Evolutionary conservation across 1,140 invertebrate genomes (phyloP).

Genomic region (Atopsyche davidsoni): DNA sequence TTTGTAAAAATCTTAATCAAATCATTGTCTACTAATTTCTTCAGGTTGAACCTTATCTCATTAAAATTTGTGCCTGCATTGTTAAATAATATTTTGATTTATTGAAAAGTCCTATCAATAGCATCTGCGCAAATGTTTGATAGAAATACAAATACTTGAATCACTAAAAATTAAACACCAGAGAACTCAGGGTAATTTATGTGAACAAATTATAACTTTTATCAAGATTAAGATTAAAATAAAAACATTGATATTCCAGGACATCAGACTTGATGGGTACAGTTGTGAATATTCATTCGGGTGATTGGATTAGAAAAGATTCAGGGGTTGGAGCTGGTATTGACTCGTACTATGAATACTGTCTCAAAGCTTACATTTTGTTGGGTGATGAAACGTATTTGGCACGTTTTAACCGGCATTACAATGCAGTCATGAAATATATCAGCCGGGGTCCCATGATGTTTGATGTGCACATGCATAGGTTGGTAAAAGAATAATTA

Average conservation of each 20-base stretch:
- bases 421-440: slow-evolving; percentile 98
- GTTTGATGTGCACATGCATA: slow-evolving; percentile 97
- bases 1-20: no score
- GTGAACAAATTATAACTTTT: no score
- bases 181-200: no score
- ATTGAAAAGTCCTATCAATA: no score
- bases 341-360: slow-evolving; percentile 98
- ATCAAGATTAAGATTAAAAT: no score
- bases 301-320: slow-evolving; percentile 94
- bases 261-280: slow-evolving; percentile 90
- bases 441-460: slow-evolving; percentile 92
- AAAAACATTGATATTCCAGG: slow-evolving; percentile 32
- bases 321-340: slow-evolving; percentile 98
- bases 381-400: slow-evolving; percentile 87
- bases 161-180: no score
- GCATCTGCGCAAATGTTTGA: no score
- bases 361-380: slow-evolving; percentile 86
- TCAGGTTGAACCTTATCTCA: no score
- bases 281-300: slow-evolving; percentile 92
- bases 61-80: no score
- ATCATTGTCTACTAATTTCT: no score
- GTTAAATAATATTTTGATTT: no score
- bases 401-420: slow-evolving; percentile 91
- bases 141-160: no score
- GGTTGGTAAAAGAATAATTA: slow-evolving; percentile 31